phyloP scores from a whole-genome alignment of 2,113 vertebrate species.

The Anolis carolinensis region DNA sequence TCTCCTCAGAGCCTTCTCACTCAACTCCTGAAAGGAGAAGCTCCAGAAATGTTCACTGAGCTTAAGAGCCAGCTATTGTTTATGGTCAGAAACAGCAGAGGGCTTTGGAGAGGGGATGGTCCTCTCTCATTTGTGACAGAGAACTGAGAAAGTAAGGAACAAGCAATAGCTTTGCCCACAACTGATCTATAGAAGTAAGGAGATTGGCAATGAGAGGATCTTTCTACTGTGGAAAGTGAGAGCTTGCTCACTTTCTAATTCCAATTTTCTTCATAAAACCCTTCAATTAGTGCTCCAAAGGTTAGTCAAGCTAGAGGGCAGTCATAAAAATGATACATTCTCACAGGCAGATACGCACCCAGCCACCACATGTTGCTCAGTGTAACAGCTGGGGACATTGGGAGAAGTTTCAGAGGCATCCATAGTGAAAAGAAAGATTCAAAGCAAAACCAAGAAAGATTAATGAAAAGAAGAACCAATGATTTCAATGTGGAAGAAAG shows the following conservation, averaged over 20 bases:
- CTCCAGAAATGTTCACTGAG: background rate
- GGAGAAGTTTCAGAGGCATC: constrained; percentile 60
- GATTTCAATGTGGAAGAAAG: constrained; percentile 50
- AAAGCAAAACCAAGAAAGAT: constrained; percentile 71
- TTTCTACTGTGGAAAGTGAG: too few species aligned
- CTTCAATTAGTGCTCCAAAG: background rate
- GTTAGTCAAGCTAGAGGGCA: constrained; percentile 8
- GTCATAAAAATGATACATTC: background rate
- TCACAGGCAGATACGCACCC: constrained; percentile 75
- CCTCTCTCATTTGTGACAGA: background rate
- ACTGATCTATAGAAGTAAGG: background rate
- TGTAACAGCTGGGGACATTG: constrained; percentile 77
- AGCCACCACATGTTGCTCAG: constrained; percentile 77
- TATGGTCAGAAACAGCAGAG: background rate
- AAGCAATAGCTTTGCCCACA: background rate
- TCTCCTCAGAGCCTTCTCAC: background rate
- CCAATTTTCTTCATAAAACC: background rate
- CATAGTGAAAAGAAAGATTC: constrained; percentile 69
- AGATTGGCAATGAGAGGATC: background rate
- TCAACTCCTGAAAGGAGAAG: background rate
- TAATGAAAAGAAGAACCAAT: constrained; percentile 60
- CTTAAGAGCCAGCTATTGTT: background rate
- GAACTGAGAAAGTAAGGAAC: background rate
- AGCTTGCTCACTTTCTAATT: background rate
- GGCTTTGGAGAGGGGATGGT: background rate